A percentile compares a stretch with the other conserved stretches of the same genome.
phyloP scores from a whole-genome alignment of 2,888 invertebrate genomes.

The Apamea sordens region DNA sequence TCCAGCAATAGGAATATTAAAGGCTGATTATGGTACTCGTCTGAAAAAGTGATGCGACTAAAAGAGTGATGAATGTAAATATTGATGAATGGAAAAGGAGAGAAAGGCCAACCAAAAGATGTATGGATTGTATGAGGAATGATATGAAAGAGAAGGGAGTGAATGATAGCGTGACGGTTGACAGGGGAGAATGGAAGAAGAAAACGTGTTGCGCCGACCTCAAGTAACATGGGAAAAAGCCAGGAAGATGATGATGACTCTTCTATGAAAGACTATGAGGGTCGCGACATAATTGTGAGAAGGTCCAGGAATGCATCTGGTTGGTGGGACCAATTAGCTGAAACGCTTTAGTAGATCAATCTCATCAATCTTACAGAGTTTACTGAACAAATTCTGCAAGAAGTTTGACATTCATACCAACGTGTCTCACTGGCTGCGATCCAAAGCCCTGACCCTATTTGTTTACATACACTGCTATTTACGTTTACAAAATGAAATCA shows the following conservation, averaged over 20 bases:
- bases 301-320: neutral
- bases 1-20: neutral
- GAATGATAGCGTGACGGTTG: neutral
- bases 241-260: neutral
- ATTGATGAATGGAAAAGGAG: too few species aligned
- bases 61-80: neutral
- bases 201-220: neutral
- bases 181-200: neutral
- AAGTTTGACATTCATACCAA: conserved; percentile 34
- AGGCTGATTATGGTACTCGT: neutral
- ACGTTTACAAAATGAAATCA: conserved; percentile 61
- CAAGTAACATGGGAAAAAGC: neutral
- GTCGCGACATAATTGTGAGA: neutral
- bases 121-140: neutral
- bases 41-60: neutral
- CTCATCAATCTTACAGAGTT: too few species aligned
- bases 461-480: conserved; percentile 67
- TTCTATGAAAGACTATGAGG: neutral
- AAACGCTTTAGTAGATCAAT: neutral
- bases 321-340: neutral
- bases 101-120: neutral
- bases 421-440: conserved; percentile 61
- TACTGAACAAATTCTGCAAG: conserved; percentile 9
- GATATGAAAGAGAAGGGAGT: neutral
- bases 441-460: conserved; percentile 64